phyloP scores from a whole-genome alignment of 2,113 vertebrate species.

The Python bivittatus region DNA sequence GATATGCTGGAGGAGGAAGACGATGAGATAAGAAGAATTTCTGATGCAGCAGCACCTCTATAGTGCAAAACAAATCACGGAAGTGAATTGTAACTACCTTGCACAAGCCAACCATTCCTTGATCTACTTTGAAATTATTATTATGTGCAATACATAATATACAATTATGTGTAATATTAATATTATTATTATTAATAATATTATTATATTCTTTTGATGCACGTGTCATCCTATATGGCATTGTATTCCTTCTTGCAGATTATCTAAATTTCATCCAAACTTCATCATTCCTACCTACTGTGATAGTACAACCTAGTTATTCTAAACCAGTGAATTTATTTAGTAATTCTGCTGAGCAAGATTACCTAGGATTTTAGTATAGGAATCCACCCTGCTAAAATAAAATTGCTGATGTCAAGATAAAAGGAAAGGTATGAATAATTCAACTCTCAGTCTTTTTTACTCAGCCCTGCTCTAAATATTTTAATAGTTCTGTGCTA shows the following conservation, averaged over 20 bases:
- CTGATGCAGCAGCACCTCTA: not conserved
- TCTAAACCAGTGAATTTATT: not conserved
- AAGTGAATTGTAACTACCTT: not conserved
- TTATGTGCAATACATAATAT: not conserved
- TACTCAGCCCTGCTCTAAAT: slow-evolving; percentile 34
- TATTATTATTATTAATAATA: too few relatives aligned
- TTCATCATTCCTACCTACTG: not conserved
- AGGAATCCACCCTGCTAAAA: slow-evolving; percentile 20
- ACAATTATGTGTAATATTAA: too few relatives aligned
- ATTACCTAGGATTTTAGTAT: slow-evolving; percentile 6
- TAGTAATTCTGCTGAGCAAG: not conserved
- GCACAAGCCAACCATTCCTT: not conserved
- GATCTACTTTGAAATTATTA: not conserved
- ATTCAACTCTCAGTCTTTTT: slow-evolving; percentile 27
- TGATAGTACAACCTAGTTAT: not conserved
- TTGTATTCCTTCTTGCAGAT: not conserved
- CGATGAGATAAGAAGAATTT: not conserved
- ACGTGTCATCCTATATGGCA: not conserved
- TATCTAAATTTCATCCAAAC: not conserved
- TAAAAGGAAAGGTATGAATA: slow-evolving; percentile 38
- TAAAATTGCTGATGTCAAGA: slow-evolving; percentile 28
- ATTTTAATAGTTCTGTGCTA: slow-evolving; percentile 38
- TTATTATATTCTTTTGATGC: not conserved
- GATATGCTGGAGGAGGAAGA: not conserved
- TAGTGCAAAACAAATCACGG: not conserved